Percentiles rank a stretch among this genome's conserved stretches.
phyloP scores from a whole-genome alignment of 1,140 invertebrate species.

The Ridgeia piscesae region DNA sequence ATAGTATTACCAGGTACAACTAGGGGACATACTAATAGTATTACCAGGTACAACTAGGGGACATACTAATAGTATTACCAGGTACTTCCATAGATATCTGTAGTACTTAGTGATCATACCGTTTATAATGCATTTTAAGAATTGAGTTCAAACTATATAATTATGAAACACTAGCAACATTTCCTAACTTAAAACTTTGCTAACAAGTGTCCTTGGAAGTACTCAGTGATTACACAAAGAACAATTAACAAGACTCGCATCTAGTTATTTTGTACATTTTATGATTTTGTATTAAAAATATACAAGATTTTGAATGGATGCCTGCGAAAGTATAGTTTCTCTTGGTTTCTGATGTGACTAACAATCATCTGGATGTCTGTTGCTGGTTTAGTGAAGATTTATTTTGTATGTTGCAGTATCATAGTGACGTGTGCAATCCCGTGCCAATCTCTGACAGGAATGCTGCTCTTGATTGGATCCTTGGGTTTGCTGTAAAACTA shows the following conservation, averaged over 20 bases:
- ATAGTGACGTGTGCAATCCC: constrained; percentile 69
- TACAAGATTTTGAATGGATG: neutral
- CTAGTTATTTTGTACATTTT: neutral
- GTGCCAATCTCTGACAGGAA: constrained; percentile 65
- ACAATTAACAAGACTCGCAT: neutral
- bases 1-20: too few relatives aligned
- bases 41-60: too few relatives aligned
- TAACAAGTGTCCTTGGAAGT: too few relatives aligned
- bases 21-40: too few relatives aligned
- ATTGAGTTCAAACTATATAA: neutral
- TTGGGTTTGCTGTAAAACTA: constrained; percentile 78
- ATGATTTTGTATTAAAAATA: neutral
- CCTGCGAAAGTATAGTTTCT: too few relatives aligned
- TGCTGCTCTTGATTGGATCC: constrained; percentile 77
- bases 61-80: too few relatives aligned
- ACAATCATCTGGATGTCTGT: neutral
- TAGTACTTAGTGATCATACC: too few relatives aligned
- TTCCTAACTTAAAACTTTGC: neutral
- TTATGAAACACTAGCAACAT: neutral
- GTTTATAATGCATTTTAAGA: neutral
- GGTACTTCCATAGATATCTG: too few relatives aligned
- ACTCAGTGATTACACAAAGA: neutral
- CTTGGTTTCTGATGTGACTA: too few relatives aligned
- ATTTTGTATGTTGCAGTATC: constrained; percentile 65
- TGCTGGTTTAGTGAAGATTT: neutral